These are phyloP conservation scores for Amiota minor DNA, from an alignment of 2,888 invertebrate species.

Conservation along the genomic window DNA sequence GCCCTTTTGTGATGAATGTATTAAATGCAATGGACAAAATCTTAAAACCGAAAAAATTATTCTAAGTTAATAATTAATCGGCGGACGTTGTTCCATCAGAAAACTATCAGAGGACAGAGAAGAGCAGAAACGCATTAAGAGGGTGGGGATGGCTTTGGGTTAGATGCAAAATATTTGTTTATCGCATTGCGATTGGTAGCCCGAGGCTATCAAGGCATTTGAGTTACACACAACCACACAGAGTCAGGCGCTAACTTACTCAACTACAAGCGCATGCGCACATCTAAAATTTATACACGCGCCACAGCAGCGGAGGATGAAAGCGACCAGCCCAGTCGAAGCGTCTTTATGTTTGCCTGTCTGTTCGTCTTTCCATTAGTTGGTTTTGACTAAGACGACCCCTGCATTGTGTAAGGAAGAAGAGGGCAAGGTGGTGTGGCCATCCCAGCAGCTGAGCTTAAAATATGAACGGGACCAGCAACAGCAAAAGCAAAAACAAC, in stretches of 20 bases:
- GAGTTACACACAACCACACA: conserved; percentile 45
- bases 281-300: conserved; percentile 16
- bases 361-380: conserved; percentile 43
- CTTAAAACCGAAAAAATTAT: conserved; percentile 31
- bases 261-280: neutral
- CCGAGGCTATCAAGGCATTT: conserved; percentile 55
- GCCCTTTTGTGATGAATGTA: conserved; percentile 11
- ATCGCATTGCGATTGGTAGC: conserved; percentile 64
- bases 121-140: conserved; percentile 49
- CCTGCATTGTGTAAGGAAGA: conserved; percentile 38
- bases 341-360: neutral
- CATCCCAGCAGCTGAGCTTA: conserved; percentile 46
- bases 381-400: conserved; percentile 28
- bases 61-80: conserved; percentile 64
- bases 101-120: conserved; percentile 29
- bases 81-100: conserved; percentile 38
- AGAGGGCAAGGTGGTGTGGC: conserved; percentile 40
- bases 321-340: conserved; percentile 6
- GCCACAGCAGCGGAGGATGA: conserved; percentile 24
- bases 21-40: conserved; percentile 43
- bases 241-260: conserved; percentile 17
- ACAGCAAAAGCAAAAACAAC: conserved; percentile 50
- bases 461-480: conserved; percentile 55
- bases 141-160: conserved; percentile 41
- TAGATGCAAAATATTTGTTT: conserved; percentile 68